These are phyloP conservation scores for Coecobrya sp. DNA, from an alignment of 2,888 invertebrate genomes.

Conservation along the genomic window DNA sequence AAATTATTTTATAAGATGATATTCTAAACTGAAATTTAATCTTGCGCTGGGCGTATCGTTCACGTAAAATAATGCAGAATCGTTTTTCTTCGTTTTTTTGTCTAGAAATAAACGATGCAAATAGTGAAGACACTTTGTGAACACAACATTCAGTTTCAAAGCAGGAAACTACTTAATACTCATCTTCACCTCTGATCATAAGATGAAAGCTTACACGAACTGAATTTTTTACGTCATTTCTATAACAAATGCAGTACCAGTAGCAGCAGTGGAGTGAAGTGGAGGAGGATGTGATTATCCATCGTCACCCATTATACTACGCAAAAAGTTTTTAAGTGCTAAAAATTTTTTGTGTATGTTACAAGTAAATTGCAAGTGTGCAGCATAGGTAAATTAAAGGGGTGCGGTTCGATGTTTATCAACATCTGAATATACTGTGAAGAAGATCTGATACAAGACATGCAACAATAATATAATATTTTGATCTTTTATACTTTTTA, in stretches of 20 bases:
- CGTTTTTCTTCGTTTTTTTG: too few relatives aligned
- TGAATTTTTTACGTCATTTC: neutral
- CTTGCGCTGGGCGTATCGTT: too few relatives aligned
- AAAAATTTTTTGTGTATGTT: neutral
- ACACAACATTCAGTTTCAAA: neutral
- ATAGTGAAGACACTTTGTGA: too few relatives aligned
- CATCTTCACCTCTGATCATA: neutral
- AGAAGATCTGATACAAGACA: slow-evolving; percentile 7
- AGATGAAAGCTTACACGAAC: neutral
- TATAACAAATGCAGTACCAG: neutral
- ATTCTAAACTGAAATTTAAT: too few relatives aligned
- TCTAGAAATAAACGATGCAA: too few relatives aligned
- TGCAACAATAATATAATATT: neutral
- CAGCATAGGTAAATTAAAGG: slow-evolving; percentile 22
- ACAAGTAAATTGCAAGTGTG: neutral
- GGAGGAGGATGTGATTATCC: neutral
- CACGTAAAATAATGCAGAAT: too few relatives aligned
- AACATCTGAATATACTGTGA: neutral
- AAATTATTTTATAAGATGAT: too few relatives aligned
- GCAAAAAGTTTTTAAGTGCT: neutral
- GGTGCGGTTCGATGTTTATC: slow-evolving; percentile 45
- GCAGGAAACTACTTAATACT: neutral
- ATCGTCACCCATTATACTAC: neutral
- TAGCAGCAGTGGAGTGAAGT: neutral
- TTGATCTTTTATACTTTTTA: neutral